phyloP scores from a whole-genome alignment of 2,113 vertebrate species.

The Lepus americanus region DNA sequence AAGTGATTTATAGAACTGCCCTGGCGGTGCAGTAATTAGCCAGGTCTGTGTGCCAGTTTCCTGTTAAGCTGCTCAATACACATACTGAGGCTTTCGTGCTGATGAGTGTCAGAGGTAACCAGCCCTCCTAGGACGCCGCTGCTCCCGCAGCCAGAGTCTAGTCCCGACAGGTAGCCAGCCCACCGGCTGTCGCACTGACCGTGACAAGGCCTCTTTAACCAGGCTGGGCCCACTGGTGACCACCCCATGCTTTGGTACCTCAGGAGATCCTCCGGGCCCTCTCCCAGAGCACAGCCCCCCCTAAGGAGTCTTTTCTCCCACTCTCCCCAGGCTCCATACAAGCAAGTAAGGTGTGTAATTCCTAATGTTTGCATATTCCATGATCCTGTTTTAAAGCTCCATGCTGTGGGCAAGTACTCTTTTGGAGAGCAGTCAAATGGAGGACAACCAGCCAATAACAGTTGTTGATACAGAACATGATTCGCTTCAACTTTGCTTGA shows the following conservation, averaged over 20 bases:
- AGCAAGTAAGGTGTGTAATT: background rate
- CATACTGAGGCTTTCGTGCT: background rate
- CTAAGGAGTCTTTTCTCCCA: background rate
- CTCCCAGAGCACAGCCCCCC: background rate
- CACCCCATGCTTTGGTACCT: background rate
- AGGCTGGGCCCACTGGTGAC: accelerated
- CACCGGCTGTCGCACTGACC: accelerated
- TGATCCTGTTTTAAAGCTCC: background rate
- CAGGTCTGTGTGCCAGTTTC: too few relatives aligned
- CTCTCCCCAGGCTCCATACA: background rate
- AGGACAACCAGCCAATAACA: background rate
- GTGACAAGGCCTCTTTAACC: background rate
- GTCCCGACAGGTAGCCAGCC: background rate
- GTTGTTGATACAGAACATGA: background rate
- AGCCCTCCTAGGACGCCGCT: background rate
- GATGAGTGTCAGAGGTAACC: background rate
- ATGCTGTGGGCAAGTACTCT: background rate
- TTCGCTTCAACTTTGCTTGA: background rate
- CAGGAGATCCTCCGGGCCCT: background rate
- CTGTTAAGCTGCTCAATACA: too few relatives aligned
- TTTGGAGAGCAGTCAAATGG: background rate
- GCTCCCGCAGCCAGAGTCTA: background rate
- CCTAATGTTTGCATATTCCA: too few relatives aligned
- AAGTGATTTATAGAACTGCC: background rate
- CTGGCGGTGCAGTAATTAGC: background rate